phyloP scores from a whole-genome alignment of 1,140 invertebrate genomes.

The Dendroctonus ponderosae region DNA sequence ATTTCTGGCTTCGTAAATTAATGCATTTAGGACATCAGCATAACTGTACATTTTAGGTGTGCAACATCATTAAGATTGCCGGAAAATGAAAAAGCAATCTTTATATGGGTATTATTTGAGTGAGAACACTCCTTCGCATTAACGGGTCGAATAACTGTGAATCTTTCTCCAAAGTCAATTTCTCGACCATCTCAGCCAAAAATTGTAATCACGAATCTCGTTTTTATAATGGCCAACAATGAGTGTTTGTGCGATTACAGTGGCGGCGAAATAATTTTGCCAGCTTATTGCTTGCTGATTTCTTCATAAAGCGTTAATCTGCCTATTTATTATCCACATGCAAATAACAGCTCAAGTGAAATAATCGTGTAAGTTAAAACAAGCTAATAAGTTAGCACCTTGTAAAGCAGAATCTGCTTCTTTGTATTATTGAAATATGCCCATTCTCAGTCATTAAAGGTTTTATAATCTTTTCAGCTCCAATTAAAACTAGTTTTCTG shows the following conservation, averaged over 20 bases:
- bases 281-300: not conserved
- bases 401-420: too few species aligned
- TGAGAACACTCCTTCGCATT: conserved; percentile 26
- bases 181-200: conserved; percentile 31
- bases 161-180: conserved; percentile 30
- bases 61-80: conserved; percentile 23
- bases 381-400: too few species aligned
- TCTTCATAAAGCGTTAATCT: too few species aligned
- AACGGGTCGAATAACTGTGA: conserved; percentile 26
- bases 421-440: too few species aligned
- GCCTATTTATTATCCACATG: too few species aligned
- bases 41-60: conserved; percentile 32
- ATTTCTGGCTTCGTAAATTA: conserved; percentile 20
- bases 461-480: too few species aligned
- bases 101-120: conserved; percentile 25
- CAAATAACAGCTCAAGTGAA: too few species aligned
- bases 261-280: conserved; percentile 13
- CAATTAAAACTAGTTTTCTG: too few species aligned
- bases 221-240: conserved; percentile 22
- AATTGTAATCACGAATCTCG: conserved; percentile 31
- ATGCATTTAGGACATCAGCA: conserved; percentile 22
- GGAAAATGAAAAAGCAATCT: conserved; percentile 26
- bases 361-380: too few species aligned
- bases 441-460: too few species aligned
- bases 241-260: conserved; percentile 12